Base-by-base conservation (phyloP, 2,797 vertebrate species). In the Phoeniculus purpureus region DNA sequence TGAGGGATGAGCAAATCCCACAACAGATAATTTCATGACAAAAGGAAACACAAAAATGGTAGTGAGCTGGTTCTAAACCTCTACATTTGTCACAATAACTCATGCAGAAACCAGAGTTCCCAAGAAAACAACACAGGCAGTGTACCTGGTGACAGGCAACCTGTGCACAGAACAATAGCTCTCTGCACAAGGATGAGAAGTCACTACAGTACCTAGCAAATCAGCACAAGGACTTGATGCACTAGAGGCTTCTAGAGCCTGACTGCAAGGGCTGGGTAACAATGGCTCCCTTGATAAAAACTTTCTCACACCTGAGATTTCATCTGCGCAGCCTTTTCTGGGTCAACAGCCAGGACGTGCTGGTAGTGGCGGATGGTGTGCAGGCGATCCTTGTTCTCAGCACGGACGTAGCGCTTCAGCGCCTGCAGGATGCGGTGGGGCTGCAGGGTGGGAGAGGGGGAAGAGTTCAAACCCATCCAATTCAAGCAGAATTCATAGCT, bases 351-450 rank as follows among this genome's bases (percentile, higher is more conserved):
- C 96, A 99, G 97, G 91, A 99, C 99, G 4, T 99, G 99, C 97
- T 99, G 99, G 97, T 99, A 99, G 86, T 99, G 99, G 60, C 98
- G 98, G 95, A 99, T 98, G 94, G 99, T 99, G 96, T 99, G 99
- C 92, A 99, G 98, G 13, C 98, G 98, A 95, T 99, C 99, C 95
- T 99, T 99, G 97, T 99, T 99, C 97, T 99, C 99, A 0, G 99
- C 98, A 3, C 98, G 98, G 12, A 99, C 98, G 0, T 99, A 99
- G 37, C 98, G 97, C 78, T 98, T 98, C 93, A 99, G 97, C 80
- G 99, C 98, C 79, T 99, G 99, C 62, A 99, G 98, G 96, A 99
- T 98, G 79, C 98, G 99, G 87, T 99, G 98, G 32, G 99, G 99
- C 99, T 99, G 97, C 21, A 17, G 74, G 89, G 64, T 8, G 6